These are phyloP conservation scores for Anaspis maculata DNA, from an alignment of 2,888 invertebrate species.

Conservation along the genomic window DNA sequence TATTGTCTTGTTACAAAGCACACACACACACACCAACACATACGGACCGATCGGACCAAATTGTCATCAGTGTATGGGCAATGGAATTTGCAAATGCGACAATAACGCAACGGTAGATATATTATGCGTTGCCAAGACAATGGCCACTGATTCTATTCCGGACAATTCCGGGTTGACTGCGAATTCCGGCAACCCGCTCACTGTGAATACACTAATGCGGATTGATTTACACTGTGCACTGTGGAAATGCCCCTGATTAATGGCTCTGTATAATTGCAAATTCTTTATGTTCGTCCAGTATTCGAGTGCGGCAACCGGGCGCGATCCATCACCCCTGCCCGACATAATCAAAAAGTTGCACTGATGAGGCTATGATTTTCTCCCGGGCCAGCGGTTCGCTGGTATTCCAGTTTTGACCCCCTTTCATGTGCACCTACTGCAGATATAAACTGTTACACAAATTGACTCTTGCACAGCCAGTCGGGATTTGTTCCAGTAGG, in stretches of 20 bases:
- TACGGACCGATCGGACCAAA: too few relatives aligned
- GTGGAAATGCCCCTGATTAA: conserved; percentile 38
- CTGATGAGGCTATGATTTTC: too few relatives aligned
- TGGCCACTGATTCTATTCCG: conserved; percentile 29
- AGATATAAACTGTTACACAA: too few relatives aligned
- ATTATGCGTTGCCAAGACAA: conserved; percentile 28
- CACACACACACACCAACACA: too few relatives aligned
- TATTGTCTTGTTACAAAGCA: conserved; percentile 9
- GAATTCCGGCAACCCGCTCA: conserved; percentile 36
- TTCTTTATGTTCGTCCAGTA: conserved; percentile 36
- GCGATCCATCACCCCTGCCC: conserved; percentile 17
- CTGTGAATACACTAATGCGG: conserved; percentile 39
- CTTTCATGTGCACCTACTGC: too few relatives aligned
- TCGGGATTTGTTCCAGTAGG: too few relatives aligned
- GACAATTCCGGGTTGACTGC: conserved; percentile 29
- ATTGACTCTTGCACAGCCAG: too few relatives aligned
- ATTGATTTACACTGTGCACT: conserved; percentile 40
- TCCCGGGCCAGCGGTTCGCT: too few relatives aligned
- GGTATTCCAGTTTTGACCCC: too few relatives aligned
- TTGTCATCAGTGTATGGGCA: conserved; percentile 13
- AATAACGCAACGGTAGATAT: conserved; percentile 24
- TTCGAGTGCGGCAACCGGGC: too few relatives aligned
- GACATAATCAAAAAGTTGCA: too few relatives aligned
- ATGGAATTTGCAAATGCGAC: conserved; percentile 21
- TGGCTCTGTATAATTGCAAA: conserved; percentile 40